A percentile compares a stretch with the other conserved stretches of the same genome.
phyloP scores from a whole-genome alignment of 2,888 invertebrate species.

The Andrena flavipes region DNA sequence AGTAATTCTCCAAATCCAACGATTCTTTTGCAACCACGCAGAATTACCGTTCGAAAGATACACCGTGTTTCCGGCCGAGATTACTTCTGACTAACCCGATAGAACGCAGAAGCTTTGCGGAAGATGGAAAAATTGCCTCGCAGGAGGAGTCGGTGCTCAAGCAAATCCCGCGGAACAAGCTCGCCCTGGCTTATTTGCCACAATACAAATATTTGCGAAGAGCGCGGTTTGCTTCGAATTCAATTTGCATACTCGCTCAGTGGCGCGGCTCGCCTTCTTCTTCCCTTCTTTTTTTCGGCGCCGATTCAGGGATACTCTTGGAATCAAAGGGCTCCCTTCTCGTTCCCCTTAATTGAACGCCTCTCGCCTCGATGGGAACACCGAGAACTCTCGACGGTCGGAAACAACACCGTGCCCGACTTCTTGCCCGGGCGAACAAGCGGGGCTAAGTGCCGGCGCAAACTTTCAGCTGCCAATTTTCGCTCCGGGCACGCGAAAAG shows the following conservation, averaged over 20 bases:
- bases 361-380: not conserved
- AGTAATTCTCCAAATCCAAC: not conserved
- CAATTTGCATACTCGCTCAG: conserved; percentile 34
- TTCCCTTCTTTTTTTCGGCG: conserved; percentile 3
- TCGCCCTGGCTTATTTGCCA: conserved; percentile 21
- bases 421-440: conserved; percentile 6
- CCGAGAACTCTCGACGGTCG: not conserved
- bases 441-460: conserved; percentile 5
- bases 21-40: not conserved
- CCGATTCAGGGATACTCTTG: not conserved
- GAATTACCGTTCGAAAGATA: not conserved
- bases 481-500: conserved; percentile 15
- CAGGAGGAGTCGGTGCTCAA: not conserved
- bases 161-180: conserved; percentile 15
- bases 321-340: not conserved
- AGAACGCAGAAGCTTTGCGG: not conserved
- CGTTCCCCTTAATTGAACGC: conserved; percentile 16
- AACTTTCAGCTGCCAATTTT: conserved; percentile 32
- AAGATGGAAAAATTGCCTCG: not conserved
- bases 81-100: not conserved
- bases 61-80: not conserved
- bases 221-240: conserved; percentile 35
- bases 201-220: conserved; percentile 39
- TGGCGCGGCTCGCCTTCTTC: conserved; percentile 6
- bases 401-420: not conserved